phyloP scores from a whole-genome alignment of 2,797 vertebrate genomes.

The Leptoclinus maculatus region DNA sequence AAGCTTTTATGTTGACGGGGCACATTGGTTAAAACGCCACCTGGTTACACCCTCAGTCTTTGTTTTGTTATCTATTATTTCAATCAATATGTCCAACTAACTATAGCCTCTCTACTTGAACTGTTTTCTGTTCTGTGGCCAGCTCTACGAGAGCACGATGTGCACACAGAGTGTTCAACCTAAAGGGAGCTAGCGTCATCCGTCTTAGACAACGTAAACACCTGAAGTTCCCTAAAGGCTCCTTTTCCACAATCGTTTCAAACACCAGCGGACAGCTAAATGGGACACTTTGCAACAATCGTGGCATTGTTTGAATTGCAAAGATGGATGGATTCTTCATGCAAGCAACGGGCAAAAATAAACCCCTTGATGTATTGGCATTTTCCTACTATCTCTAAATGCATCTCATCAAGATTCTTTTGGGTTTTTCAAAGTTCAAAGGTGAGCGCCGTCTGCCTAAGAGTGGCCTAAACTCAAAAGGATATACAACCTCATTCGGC shows the following conservation, averaged over 20 bases:
- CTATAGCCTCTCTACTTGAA: background rate
- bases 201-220: slow-evolving; percentile 67
- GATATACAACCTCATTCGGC: slow-evolving; percentile 52
- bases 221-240: slow-evolving; percentile 38
- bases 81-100: background rate
- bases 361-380: background rate
- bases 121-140: background rate
- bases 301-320: slow-evolving; percentile 60
- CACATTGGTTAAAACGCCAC: background rate
- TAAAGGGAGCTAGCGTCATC: slow-evolving; percentile 41
- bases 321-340: slow-evolving; percentile 49
- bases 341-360: slow-evolving; percentile 19
- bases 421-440: slow-evolving; percentile 32
- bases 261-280: slow-evolving; percentile 68
- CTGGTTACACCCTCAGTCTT: background rate
- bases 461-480: slow-evolving; percentile 25
- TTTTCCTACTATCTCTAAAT: slow-evolving; percentile 1
- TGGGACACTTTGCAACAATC: slow-evolving; percentile 50
- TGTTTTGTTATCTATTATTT: background rate
- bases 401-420: slow-evolving; percentile 17
- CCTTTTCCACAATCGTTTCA: slow-evolving; percentile 48
- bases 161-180: slow-evolving; percentile 27
- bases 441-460: slow-evolving; percentile 22
- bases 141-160: background rate
- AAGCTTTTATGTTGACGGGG: background rate